Percentiles rank a stretch among this genome's conserved stretches.
Evolutionary conservation across 2,797 vertebrate species (phyloP).

Genomic region (Erethizon dorsatum): DNA sequence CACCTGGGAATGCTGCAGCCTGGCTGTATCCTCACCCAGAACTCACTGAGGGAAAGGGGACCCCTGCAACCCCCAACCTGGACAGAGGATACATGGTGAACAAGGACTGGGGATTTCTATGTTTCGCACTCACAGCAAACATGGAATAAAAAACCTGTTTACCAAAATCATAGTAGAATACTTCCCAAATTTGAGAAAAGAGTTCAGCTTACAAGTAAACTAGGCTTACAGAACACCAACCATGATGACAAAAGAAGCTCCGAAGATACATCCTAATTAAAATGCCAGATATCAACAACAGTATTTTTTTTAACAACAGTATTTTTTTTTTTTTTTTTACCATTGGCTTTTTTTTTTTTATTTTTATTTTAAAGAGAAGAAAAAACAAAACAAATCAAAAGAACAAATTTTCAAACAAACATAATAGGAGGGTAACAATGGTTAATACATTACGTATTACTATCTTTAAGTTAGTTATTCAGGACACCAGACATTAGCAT

Average conservation of each 20-base stretch:
- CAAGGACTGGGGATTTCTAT: neutral
- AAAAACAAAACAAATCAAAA: too few relatives aligned
- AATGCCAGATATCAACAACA: neutral
- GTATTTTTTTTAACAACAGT: too few relatives aligned
- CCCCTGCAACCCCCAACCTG: neutral
- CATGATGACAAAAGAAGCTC: neutral
- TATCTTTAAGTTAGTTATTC: too few relatives aligned
- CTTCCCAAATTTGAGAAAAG: neutral
- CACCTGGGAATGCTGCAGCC: neutral
- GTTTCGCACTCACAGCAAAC: neutral
- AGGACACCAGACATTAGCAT: too few relatives aligned
- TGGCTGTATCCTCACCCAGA: neutral
- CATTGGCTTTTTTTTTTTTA: too few relatives aligned
- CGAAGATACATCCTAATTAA: neutral
- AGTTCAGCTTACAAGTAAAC: neutral
- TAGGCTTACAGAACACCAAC: neutral
- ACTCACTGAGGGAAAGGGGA: neutral
- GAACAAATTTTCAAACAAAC: too few relatives aligned
- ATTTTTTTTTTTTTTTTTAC: too few relatives aligned
- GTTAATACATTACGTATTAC: too few relatives aligned
- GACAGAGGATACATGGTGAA: neutral
- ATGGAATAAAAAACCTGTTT: neutral
- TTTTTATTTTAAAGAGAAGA: too few relatives aligned
- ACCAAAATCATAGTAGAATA: neutral
- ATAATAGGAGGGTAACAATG: too few relatives aligned